These are phyloP conservation scores for Dipodomys merriami DNA, from an alignment of 2,113 vertebrate species.

Conservation along the genomic window DNA sequence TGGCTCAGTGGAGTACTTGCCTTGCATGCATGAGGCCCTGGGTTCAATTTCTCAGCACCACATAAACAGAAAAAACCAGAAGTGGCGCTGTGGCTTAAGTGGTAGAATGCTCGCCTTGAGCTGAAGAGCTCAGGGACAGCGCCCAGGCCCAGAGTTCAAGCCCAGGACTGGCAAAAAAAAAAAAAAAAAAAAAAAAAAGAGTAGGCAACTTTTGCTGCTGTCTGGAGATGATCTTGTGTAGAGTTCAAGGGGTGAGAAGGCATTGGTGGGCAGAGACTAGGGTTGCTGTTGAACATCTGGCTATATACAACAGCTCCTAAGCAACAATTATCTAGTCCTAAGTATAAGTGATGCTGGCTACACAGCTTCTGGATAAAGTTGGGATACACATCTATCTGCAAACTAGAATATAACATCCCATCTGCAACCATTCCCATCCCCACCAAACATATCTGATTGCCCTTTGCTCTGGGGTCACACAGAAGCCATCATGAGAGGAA, in stretches of 20 bases:
- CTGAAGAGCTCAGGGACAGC: too few species aligned
- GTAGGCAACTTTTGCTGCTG: not conserved
- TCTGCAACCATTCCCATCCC: not conserved
- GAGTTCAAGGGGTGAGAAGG: too few species aligned
- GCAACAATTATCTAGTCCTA: not conserved
- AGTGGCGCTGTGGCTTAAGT: too few species aligned
- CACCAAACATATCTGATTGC: not conserved
- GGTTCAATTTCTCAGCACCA: too few species aligned
- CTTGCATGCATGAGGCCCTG: too few species aligned
- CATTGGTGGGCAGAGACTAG: not conserved
- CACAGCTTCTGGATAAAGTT: not conserved
- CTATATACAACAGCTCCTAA: not conserved
- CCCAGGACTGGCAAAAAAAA: too few species aligned
- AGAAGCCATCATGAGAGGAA: not conserved
- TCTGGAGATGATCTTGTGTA: not conserved
- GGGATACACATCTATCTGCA: not conserved
- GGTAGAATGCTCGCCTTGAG: too few species aligned
- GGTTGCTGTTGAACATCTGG: not conserved
- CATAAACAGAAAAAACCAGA: too few species aligned
- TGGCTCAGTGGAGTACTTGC: too few species aligned
- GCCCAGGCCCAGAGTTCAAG: too few species aligned
- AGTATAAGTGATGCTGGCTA: fast-evolving
- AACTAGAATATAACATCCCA: not conserved
- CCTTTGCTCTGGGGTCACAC: not conserved
- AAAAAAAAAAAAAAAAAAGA: not conserved